Conservation (phyloP, 2,113 vertebrate species). For the Sialia sialis region DNA sequence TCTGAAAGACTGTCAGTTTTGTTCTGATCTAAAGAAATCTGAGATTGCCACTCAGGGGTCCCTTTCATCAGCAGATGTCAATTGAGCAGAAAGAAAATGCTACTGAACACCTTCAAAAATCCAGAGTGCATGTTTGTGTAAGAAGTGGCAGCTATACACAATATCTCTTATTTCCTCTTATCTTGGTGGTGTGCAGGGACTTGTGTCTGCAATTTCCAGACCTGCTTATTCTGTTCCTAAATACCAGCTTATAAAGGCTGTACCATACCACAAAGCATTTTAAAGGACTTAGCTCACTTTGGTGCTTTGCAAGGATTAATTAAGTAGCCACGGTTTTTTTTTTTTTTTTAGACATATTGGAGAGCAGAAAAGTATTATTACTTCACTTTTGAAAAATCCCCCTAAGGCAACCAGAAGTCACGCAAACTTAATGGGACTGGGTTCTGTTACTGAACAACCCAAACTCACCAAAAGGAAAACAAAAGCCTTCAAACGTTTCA, state of each 20-base stretch:
- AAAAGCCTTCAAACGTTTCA: not conserved
- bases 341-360: not conserved
- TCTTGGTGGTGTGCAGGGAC: not conserved
- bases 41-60: not conserved
- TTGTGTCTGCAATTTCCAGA: not conserved
- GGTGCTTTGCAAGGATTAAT: not conserved
- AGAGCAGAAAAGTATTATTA: not conserved
- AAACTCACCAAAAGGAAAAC: not conserved
- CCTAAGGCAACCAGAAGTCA: not conserved
- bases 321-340: not conserved
- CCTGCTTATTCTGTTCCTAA: not conserved
- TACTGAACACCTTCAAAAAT: not conserved
- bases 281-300: not conserved
- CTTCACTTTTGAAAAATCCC: not conserved
- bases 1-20: not conserved
- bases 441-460: not conserved
- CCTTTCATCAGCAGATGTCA: constrained; percentile 8
- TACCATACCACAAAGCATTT: not conserved
- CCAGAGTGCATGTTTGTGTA: not conserved
- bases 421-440: not conserved
- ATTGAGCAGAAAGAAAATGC: not conserved
- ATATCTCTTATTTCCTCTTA: not conserved
- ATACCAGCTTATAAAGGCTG: not conserved
- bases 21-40: not conserved
- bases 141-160: not conserved